Conservation (phyloP, 2,888 invertebrate genomes). For the Pseudolycoriella hygida region DNA sequence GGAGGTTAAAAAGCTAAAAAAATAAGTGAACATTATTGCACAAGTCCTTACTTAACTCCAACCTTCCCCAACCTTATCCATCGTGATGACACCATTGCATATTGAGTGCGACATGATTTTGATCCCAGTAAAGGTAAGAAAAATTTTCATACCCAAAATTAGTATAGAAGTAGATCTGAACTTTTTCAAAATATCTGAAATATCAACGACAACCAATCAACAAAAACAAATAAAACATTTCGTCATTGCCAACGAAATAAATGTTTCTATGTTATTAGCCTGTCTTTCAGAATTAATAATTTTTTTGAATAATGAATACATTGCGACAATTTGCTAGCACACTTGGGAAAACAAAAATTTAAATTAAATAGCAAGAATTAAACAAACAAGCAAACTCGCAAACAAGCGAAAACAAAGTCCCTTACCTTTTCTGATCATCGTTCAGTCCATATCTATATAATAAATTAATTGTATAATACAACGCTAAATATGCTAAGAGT, state of each 20-base stretch:
- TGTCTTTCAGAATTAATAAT: too few species aligned
- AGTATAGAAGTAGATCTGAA: conserved; percentile 10
- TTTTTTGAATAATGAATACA: too few species aligned
- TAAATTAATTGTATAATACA: conserved; percentile 76
- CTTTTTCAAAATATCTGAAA: conserved; percentile 10
- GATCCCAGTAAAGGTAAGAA: neutral
- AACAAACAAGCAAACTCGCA: neutral
- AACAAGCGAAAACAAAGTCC: conserved; percentile 9
- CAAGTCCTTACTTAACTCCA: too few species aligned
- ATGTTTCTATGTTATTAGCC: too few species aligned
- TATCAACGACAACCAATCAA: neutral
- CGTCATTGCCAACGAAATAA: neutral
- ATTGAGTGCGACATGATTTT: too few species aligned
- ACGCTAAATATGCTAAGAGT: conserved; percentile 64
- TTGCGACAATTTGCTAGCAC: too few species aligned
- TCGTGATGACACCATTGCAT: too few species aligned
- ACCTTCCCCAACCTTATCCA: too few species aligned
- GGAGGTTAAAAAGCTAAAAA: too few species aligned
- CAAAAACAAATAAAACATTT: neutral
- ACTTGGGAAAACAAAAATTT: neutral
- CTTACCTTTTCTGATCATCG: conserved; percentile 63
- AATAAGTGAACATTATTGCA: too few species aligned
- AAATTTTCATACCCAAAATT: conserved; percentile 9
- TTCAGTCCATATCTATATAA: conserved; percentile 70
- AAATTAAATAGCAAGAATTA: neutral